Evolutionary conservation across 2,888 invertebrate species (phyloP).

Genomic region (Nephrocerus scutellatus): DNA sequence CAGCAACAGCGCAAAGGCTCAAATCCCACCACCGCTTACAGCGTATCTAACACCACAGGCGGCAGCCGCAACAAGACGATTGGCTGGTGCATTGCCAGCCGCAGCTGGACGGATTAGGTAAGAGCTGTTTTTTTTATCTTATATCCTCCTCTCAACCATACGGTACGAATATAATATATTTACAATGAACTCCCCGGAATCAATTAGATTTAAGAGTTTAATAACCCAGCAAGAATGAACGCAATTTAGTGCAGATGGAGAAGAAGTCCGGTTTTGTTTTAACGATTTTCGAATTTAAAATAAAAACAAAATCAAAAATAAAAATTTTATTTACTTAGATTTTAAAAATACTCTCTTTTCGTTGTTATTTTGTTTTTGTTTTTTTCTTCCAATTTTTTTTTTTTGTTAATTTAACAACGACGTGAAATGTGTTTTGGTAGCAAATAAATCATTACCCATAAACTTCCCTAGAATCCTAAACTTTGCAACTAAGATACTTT

Average conservation of each 20-base stretch:
- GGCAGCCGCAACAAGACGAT: conserved; percentile 61
- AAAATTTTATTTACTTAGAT: conserved; percentile 10
- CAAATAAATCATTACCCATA: too few species aligned
- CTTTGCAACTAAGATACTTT: too few species aligned
- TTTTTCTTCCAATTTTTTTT: not conserved
- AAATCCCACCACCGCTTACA: conserved; percentile 65
- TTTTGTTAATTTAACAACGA: too few species aligned
- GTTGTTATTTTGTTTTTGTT: conserved; percentile 2
- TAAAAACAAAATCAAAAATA: conserved; percentile 14
- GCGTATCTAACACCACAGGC: conserved; percentile 79
- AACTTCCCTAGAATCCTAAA: too few species aligned
- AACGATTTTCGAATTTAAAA: too few species aligned
- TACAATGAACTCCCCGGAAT: too few species aligned
- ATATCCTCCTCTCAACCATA: not conserved
- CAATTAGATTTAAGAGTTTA: too few species aligned
- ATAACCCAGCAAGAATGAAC: too few species aligned
- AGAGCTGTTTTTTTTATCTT: conserved; percentile 25
- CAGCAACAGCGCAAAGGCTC: conserved; percentile 76
- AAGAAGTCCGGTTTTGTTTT: too few species aligned
- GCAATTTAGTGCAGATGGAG: too few species aligned
- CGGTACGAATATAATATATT: not conserved
- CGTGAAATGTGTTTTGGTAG: too few species aligned
- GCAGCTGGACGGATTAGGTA: conserved; percentile 76
- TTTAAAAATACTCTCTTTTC: conserved; percentile 2
- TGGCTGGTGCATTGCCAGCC: conserved; percentile 68